Percentiles rank a stretch among this genome's conserved stretches.
phyloP scores from a whole-genome alignment of 1,140 invertebrate species.

The Ceratoteleas bidentatus region DNA sequence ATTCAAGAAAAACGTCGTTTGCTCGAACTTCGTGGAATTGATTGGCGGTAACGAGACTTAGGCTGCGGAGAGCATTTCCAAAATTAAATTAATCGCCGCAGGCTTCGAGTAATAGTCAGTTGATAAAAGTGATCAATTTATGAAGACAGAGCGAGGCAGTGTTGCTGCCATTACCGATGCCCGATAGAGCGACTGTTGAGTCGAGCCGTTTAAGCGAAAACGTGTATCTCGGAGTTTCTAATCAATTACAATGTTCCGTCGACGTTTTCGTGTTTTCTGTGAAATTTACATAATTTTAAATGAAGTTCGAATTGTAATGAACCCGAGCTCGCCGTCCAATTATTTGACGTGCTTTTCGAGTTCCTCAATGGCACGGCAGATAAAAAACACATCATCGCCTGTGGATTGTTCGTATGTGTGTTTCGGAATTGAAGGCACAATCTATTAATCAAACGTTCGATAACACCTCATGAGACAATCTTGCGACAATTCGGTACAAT shows the following conservation, averaged over 20 bases:
- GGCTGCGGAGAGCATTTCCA: too few relatives aligned
- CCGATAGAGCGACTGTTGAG: conserved; percentile 16
- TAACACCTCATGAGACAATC: conserved; percentile 7
- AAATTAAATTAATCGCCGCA: conserved; percentile 22
- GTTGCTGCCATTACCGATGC: conserved; percentile 12
- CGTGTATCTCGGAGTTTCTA: conserved; percentile 28
- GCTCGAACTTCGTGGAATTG: too few relatives aligned
- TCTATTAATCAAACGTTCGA: conserved; percentile 26
- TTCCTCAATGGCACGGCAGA: neutral
- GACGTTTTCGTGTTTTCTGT: conserved; percentile 27
- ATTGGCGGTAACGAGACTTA: too few relatives aligned
- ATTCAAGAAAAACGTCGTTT: too few relatives aligned
- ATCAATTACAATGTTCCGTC: conserved; percentile 40
- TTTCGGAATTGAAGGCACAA: neutral
- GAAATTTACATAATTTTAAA: conserved; percentile 54
- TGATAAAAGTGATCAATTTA: conserved; percentile 32
- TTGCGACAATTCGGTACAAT: conserved; percentile 1
- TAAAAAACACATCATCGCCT: neutral
- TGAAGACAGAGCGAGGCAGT: neutral
- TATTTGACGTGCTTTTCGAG: conserved; percentile 9
- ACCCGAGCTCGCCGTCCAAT: conserved; percentile 4
- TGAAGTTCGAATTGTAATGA: conserved; percentile 18
- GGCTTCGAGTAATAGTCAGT: conserved; percentile 16
- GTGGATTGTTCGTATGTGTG: neutral
- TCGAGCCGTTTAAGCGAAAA: conserved; percentile 16